These are phyloP conservation scores for Dipodomys spectabilis DNA, from an alignment of 2,113 vertebrate species.

Conservation along the genomic window DNA sequence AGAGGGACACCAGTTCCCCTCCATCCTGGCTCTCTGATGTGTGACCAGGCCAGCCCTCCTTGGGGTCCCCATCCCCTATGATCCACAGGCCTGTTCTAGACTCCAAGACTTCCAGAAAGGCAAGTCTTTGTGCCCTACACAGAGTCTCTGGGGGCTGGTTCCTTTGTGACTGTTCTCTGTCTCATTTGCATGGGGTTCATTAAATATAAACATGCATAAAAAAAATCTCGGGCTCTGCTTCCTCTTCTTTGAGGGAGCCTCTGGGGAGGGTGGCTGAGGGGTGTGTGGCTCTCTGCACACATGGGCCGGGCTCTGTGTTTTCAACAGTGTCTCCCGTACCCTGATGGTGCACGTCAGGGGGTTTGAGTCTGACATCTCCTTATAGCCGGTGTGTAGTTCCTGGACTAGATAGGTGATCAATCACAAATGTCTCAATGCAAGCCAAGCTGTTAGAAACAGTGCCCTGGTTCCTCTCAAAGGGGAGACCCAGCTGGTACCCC, in stretches of 20 bases:
- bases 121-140: slow-evolving; percentile 68
- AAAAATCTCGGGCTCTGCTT: slow-evolving; percentile 63
- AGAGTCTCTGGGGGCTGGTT: slow-evolving; percentile 63
- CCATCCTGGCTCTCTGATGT: neutral
- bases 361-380: neutral
- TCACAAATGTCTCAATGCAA: neutral
- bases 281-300: slow-evolving; percentile 28
- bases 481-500: slow-evolving; percentile 10
- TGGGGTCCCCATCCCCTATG: neutral
- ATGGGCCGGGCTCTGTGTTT: neutral
- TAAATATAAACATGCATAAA: slow-evolving; percentile 80
- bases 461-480: neutral
- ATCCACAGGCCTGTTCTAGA: neutral
- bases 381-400: neutral
- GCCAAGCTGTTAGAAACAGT: neutral
- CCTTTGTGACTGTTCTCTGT: slow-evolving; percentile 62
- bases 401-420: neutral
- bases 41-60: neutral
- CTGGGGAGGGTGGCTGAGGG: slow-evolving; percentile 47
- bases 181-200: slow-evolving; percentile 79
- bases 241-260: slow-evolving; percentile 52
- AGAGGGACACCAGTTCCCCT: neutral
- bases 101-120: slow-evolving; percentile 23
- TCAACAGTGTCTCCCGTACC: neutral
- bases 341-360: neutral